phyloP scores from a whole-genome alignment of 1,140 invertebrate species.

The Sesamia nonagrioides region DNA sequence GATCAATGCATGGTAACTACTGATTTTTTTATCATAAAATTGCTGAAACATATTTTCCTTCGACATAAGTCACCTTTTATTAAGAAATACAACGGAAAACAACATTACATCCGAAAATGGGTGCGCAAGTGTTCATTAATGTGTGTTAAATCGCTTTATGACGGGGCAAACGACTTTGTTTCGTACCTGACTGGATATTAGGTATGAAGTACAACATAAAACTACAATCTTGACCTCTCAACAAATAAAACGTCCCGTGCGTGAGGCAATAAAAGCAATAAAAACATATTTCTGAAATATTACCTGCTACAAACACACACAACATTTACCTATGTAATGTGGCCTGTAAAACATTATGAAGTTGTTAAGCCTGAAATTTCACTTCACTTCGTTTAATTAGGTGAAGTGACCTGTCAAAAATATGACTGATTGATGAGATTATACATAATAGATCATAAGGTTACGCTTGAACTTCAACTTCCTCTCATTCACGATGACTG shows the following conservation, averaged over 20 bases:
- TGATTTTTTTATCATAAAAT: background rate
- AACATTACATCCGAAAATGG: slow-evolving; percentile 6
- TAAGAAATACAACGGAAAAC: background rate
- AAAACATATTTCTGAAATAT: slow-evolving; percentile 8
- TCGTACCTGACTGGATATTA: slow-evolving; percentile 3
- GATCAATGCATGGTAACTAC: too few species aligned
- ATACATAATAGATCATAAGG: too few species aligned
- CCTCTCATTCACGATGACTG: too few species aligned
- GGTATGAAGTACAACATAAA: slow-evolving; percentile 9
- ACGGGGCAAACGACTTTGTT: slow-evolving; percentile 8
- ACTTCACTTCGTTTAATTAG: too few species aligned
- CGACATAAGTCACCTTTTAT: background rate
- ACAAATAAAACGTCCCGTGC: slow-evolving; percentile 21
- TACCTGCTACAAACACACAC: background rate
- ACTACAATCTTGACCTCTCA: slow-evolving; percentile 23
- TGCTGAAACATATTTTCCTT: background rate
- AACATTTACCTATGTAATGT: background rate
- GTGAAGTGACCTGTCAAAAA: too few species aligned
- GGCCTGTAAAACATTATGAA: too few species aligned
- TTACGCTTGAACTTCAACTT: too few species aligned
- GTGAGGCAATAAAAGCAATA: slow-evolving; percentile 36
- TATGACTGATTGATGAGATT: too few species aligned
- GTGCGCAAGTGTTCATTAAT: slow-evolving; percentile 31
- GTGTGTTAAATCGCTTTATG: slow-evolving; percentile 37
- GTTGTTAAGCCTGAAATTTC: too few species aligned